Evolutionary conservation across 1,140 invertebrate genomes (phyloP), one percentile per base, ranked within the genome.

Genomic region (Alviniconcha marisindica): DNA sequence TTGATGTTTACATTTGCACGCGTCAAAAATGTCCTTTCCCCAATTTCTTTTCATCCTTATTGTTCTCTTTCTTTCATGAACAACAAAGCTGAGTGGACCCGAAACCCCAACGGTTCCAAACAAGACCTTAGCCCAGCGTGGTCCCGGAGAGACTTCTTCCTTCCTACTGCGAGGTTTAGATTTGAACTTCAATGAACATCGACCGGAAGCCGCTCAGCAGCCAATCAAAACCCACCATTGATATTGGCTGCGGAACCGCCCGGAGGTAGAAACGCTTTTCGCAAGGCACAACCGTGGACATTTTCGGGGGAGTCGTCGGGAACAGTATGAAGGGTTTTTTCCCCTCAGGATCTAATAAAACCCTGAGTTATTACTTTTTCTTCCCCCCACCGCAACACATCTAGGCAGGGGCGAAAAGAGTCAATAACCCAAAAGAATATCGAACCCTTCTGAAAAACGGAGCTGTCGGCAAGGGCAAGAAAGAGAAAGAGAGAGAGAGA

Each of bases 181-280:
- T 60, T 28, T 15, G 56, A 60, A 28, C n/a, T 60, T 60, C 56
- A 60, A 60, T 60, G 56, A 60, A 60, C 56, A 28, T 60, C 24
- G 63, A 69, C 63, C 63, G 63, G 63, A 69, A 36, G 24, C 63
- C 7, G 10, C 28, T 12, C 28, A n/a, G 24, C 63, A 69, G 24
- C 63, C 63, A 69, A 69, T 69, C 63, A 69, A 69, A 69, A 69
- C 33, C 28, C 28, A 33, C 18, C 28, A 69, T 69, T 69, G 63
- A 69, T 69, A 69, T 69, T 69, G 63, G 63, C 63, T 69, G 63
- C 63, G n/a, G 28, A 69, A 31, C 63, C 33, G 63, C n/a, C 63
- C 63, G 4, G 28, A 31, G 63, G 63, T 33, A 10, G 18, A 31
- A 33, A 31, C 28, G 31, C 31, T 69, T 48, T 48, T 48, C 44